A percentile compares a stretch with the other conserved stretches of the same genome.
Conservation (phyloP, 2,113 vertebrate species). For the Scortum barcoo region DNA sequence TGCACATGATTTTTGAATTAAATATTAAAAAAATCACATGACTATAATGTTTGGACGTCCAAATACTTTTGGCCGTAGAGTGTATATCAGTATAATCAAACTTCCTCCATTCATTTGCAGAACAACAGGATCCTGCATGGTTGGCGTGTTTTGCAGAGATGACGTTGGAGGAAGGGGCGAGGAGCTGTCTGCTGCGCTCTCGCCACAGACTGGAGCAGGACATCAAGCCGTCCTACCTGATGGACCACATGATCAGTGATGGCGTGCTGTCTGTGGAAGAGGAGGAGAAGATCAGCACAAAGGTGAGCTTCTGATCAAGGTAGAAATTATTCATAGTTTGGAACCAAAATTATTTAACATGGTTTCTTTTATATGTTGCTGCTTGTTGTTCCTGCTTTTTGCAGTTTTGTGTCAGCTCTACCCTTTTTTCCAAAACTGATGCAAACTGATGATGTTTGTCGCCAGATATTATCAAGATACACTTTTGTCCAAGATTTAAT, state of each 20-base stretch:
- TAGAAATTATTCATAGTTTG: background rate
- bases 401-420: background rate
- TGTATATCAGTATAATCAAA: background rate
- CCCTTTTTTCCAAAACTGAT: background rate
- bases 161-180: slow-evolving; percentile 89
- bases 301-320: slow-evolving; percentile 80
- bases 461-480: background rate
- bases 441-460: background rate
- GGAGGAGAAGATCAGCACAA: slow-evolving; percentile 88
- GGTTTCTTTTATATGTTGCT: background rate
- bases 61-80: background rate
- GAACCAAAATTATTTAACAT: background rate
- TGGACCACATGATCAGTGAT: slow-evolving; percentile 94
- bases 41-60: background rate
- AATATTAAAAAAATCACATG: background rate
- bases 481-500: background rate
- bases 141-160: slow-evolving; percentile 42
- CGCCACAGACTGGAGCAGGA: slow-evolving; percentile 89
- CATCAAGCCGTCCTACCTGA: slow-evolving; percentile 92
- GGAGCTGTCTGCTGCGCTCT: slow-evolving; percentile 89
- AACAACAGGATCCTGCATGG: slow-evolving; percentile 45
- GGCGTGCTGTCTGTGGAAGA: slow-evolving; percentile 88
- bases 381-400: background rate
- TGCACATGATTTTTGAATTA: background rate
- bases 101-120: background rate